Evolutionary conservation across 2,113 vertebrate genomes (phyloP), one percentile per base, ranked within the genome.

Genomic region (Todiramphus saurophagus): DNA sequence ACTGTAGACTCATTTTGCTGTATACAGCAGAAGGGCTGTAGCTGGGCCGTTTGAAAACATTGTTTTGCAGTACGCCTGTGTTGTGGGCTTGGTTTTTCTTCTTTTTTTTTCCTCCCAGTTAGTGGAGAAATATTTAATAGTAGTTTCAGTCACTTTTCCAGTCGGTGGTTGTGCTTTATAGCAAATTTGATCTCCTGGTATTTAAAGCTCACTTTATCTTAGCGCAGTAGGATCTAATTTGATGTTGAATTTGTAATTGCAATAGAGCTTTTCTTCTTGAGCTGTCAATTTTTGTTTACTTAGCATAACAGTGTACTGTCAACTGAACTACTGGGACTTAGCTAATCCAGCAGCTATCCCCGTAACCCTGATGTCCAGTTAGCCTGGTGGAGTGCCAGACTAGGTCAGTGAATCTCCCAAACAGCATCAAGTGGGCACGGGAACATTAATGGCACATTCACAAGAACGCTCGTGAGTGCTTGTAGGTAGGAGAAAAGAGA

Each of bases 191-290:
- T 70, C 58, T 81, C 46, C 60, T 92, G 59, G 7, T 59, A 33
- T 70, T 92, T 67, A 70, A 43, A 87, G 39, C 50, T 86, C 74
- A 24, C 69, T 90, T 92, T 89, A n/a, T 50, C 51, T 88, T 90
- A 12, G 2, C 74, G 43, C 46, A 46, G 2, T 46, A 59, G 35
- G 33, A 33, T 77, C 80, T 70, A 43, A 78, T 92, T 77, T 83
- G 79, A 93, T 90, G 68, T 35, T 58, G 53, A 83, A 82, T 67
- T 63, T 12, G 21, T 60, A 62, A 44, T 88, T 77, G 72, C 24
- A 35, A 2, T 1, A 3, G 55, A 80, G 67, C 27, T 76, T 83
- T 94, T 80, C 63, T 90, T 68, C 39, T 89, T 59, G 44, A 76
- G 21, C 67, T 79, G 50, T 44, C 16, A 56, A 7, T 76, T 31